Evolutionary conservation across 1,140 invertebrate genomes (phyloP).

Genomic region (Drosophila orena): DNA sequence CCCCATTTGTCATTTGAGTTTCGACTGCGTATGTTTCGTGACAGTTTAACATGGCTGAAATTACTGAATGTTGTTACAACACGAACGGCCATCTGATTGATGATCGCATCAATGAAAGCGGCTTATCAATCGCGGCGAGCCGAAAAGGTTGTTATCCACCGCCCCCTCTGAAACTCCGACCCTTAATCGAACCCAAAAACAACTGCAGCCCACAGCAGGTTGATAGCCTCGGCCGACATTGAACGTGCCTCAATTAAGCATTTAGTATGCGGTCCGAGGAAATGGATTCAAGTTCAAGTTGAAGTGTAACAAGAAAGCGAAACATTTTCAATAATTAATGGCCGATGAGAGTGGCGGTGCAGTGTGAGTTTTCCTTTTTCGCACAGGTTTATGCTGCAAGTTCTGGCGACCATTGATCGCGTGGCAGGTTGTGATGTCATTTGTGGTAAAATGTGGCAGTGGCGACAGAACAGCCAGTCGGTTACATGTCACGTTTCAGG

Average conservation of each 20-base stretch:
- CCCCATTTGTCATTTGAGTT: slow-evolving; percentile 32
- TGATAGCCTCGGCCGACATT: slow-evolving; percentile 42
- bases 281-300: slow-evolving; percentile 79
- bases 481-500: slow-evolving; percentile 74
- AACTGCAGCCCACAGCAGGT: slow-evolving; percentile 55
- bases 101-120: slow-evolving; percentile 49
- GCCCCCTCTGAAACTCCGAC: neutral
- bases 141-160: slow-evolving; percentile 38
- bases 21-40: slow-evolving; percentile 34
- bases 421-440: slow-evolving; percentile 45
- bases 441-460: slow-evolving; percentile 41
- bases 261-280: slow-evolving; percentile 45
- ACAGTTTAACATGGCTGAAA: slow-evolving; percentile 35
- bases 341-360: slow-evolving; percentile 15
- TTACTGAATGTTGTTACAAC: slow-evolving; percentile 22
- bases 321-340: slow-evolving; percentile 54
- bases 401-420: slow-evolving; percentile 24
- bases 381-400: neutral
- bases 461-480: too few species aligned
- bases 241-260: slow-evolving; percentile 66
- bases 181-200: neutral
- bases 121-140: slow-evolving; percentile 33
- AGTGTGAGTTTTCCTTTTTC: slow-evolving; percentile 14
- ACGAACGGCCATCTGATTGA: slow-evolving; percentile 47
- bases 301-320: slow-evolving; percentile 54